Evolutionary conservation across 2,113 vertebrate genomes (phyloP), one percentile per base, ranked within the genome.

Genomic region (Rhinolophus sinicus): DNA sequence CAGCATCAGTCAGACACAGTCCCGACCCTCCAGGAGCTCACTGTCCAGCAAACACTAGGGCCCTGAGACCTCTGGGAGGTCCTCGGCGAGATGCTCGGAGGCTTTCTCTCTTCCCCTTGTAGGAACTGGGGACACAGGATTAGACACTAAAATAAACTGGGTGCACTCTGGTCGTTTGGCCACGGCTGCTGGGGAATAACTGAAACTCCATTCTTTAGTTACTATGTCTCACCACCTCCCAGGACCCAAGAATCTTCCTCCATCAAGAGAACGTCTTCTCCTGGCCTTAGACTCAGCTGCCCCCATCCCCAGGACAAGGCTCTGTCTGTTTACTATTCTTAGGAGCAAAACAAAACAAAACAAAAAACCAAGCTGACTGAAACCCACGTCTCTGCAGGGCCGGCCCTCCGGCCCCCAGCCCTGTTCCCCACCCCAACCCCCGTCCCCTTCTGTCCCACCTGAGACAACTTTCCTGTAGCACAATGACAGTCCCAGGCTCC

Each of bases 401-500:
- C 28, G 11, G 38, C 69, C 44, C 28, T 11, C 30, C 2, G 38
- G 44, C 44, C 1, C 5, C 3, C 26, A 21, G 38, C 54, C 14
- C 11, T 16, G 19, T 11, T 3, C 11, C 18, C 14, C 33, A 6
- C 18, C 6, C 21, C 0, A 8, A 14, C 33, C n/a, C 5, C 30
- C 13, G 3, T 4, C 6, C 11, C 10, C 30, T 47, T 67, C n/a
- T 16, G 13, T 30, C 62, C 50, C 24, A 50, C 47, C 88, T 13
- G 18, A 88, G 47, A 54, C n/a, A 30, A 11, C 28, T 2, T 16
- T 64, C 1, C 16, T 13, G 22, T 11, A 6, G 50, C 50, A 28
- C 40, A 22, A 70, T 33, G 95, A 95, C n/a, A 90, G 88, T 22
- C 75, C 73, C 26, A 2, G 6, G 76, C 78, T 87, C 75, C 69